Evolutionary conservation across 2,113 vertebrate genomes (phyloP).

Genomic region (Monarcha castaneiventris): DNA sequence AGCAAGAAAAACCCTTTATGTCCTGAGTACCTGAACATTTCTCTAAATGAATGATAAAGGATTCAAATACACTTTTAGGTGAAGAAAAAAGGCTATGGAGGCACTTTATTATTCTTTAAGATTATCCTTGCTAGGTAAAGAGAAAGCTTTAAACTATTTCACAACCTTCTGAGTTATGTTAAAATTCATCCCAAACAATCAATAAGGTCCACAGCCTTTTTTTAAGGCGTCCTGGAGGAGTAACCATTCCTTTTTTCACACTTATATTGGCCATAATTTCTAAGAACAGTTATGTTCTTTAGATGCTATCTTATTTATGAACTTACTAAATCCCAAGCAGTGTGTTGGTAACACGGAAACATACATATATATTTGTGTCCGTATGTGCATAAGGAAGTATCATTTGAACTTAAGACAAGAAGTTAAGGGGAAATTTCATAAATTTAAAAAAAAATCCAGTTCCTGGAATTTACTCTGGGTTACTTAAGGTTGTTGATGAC

Average conservation of each 20-base stretch:
- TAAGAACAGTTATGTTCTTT: background rate
- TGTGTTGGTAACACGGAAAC: background rate
- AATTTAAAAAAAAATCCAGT: background rate
- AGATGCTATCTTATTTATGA: background rate
- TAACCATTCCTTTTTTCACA: background rate
- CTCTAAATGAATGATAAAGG: background rate
- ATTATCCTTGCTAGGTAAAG: background rate
- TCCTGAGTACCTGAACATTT: background rate
- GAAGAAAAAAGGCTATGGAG: background rate
- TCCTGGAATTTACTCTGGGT: background rate
- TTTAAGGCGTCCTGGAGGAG: background rate
- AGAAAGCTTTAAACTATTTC: background rate
- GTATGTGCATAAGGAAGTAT: background rate
- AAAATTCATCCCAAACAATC: background rate
- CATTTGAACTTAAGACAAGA: background rate
- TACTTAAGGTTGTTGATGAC: background rate
- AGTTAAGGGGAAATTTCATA: background rate
- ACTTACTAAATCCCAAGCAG: background rate
- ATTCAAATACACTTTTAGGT: background rate
- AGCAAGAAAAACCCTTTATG: background rate
- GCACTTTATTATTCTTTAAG: background rate
- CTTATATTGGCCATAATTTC: background rate
- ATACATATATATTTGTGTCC: fast-evolving
- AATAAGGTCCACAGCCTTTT: background rate
- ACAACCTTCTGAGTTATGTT: background rate